Evolutionary conservation across 92 coral and sea anemone species (phyloP), one percentile per base, ranked within the genome.

Genomic region (Ricordea florida): DNA sequence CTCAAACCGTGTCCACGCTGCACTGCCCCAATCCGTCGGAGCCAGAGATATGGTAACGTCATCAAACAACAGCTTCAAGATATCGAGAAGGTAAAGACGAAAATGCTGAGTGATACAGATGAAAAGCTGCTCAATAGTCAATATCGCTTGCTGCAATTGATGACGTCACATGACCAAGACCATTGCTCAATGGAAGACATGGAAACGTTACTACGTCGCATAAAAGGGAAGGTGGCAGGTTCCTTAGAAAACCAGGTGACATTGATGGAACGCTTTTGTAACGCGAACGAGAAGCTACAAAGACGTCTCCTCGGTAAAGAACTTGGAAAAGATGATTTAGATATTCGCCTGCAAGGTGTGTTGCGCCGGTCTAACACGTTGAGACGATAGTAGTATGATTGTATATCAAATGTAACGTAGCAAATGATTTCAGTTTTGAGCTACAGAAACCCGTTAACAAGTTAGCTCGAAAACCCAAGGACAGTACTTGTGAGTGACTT

Each of bases 1-100:
- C 45, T 78, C 47, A 90, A 93, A 82, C 23, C 76, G 13, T 93
- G 98, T 77, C 98, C 98, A 10, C 72, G 74, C 4, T 93, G 98
- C 44, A 87, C 18, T n/a, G 61, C 73, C 18, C 86, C 96, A 17
- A 73, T 93, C 11, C 80, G 79, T 17, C 74, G 29, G 62, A 83
- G 93, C 38, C 57, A 64, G 67, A 90, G 98, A 14, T 93, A 93
- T 43, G 89, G 87, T 9, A 80, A 84, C n/a, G 66, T 87, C 29
- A 76, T 87, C 53, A 93, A 90, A 13, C 74, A 77, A 37, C 79
- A 56, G 4, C 68, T 80, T 9, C 51, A 42, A 40, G 93, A 91
- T 78, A 80, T 91, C 45, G 93, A 84, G 43, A 66, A 64, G 36
- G 88, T 91, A 42, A 69, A 69, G 52, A n/a, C 5, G 25, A 18